Base-by-base conservation (phyloP, 1,140 invertebrate genomes). In the Drosophila sechellia region DNA sequence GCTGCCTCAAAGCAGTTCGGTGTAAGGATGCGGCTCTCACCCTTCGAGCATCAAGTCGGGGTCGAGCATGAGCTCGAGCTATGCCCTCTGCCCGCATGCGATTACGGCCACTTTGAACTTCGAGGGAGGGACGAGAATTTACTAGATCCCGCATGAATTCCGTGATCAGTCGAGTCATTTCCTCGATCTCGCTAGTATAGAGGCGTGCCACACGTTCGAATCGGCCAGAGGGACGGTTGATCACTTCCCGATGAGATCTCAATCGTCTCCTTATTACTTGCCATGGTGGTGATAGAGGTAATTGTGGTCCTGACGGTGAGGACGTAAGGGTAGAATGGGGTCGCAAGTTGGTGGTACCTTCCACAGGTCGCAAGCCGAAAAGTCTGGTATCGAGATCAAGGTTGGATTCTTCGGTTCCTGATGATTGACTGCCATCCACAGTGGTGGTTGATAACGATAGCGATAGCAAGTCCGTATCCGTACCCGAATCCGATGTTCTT, bases 341-440 rank as follows among this genome's bases (percentile, higher is more conserved):
- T 6, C 35, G 71, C 10, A 76, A 52, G 42, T 80, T 60, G 3
- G 66, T 71, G 2, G 64, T 60, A 8, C 64, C 71, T 15, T 50
- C 64, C 11, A 76, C 65, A 0, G 71, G 57, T 6, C 71, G 65
- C 13, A 80, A 34, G 3, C 46, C 31, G 13, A 60, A 22, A 3
- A 22, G n/a, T 27, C 22, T 15, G 12, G 49, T 25, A 3, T 25
- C 12, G 13, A 4, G 11, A 0, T 42, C 45, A 5, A 11, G 2
- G 1, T 46, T 22, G 6, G 58, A 49, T 4, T 27, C 49, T 34
- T 1, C 27, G 5, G 65, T 66, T 35, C 15, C 49, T 3, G 39
- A 43, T 1, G 10, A 31, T 3, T 20, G 11, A 8, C 61, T 69
- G 35, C 46, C 48, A 11, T 53, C 48, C 31, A 68, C 4, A 6